These are phyloP conservation scores for Pandemis cinnamomeana DNA, from an alignment of 2,888 invertebrate genomes.

Conservation along the genomic window DNA sequence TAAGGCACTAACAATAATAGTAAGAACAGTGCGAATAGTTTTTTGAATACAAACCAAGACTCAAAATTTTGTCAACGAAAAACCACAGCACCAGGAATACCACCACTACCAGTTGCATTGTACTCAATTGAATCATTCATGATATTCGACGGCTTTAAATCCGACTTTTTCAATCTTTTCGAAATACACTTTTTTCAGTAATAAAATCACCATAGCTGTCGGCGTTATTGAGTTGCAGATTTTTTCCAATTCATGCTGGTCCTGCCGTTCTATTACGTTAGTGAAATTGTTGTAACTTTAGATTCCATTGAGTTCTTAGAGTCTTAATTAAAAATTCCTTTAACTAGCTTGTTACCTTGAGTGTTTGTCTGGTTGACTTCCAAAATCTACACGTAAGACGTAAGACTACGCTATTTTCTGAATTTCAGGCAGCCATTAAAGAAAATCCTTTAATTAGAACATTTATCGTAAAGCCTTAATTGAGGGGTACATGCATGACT, in stretches of 20 bases:
- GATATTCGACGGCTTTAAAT: slow-evolving; percentile 62
- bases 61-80: background rate
- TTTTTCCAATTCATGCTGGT: slow-evolving; percentile 49
- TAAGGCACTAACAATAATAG: too few relatives aligned
- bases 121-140: slow-evolving; percentile 66
- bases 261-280: background rate
- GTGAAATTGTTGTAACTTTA: background rate
- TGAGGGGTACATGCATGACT: too few relatives aligned
- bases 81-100: background rate
- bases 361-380: too few relatives aligned
- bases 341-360: too few relatives aligned
- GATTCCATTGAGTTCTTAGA: background rate
- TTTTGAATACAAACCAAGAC: background rate
- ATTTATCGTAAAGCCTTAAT: too few relatives aligned
- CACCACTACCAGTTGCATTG: slow-evolving; percentile 54
- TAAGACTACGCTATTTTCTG: too few relatives aligned
- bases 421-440: too few relatives aligned
- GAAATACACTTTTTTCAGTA: slow-evolving; percentile 55
- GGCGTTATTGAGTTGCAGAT: slow-evolving; percentile 61
- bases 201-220: slow-evolving; percentile 63
- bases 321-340: too few relatives aligned
- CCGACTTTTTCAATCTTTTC: slow-evolving; percentile 50
- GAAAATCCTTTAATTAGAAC: too few relatives aligned
- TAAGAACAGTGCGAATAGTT: too few relatives aligned
- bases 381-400: too few relatives aligned